Conservation (phyloP, 1,140 invertebrate species). For the Pseudachorutes palmiensis region DNA sequence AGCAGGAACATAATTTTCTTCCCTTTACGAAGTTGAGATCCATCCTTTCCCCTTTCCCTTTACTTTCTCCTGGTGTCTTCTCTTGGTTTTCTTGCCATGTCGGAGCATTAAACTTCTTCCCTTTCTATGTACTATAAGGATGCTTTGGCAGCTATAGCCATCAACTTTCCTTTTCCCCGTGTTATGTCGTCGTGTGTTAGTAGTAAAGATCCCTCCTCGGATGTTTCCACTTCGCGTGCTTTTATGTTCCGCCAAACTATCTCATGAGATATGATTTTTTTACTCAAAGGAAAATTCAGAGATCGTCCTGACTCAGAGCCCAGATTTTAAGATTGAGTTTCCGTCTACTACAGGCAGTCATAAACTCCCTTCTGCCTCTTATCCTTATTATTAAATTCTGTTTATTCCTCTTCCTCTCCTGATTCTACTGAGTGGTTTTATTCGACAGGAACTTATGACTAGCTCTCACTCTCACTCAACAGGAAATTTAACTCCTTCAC, state of each 20-base stretch:
- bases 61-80: constrained; percentile 1
- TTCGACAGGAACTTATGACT: no score
- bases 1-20: background rate
- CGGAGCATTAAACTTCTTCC: background rate
- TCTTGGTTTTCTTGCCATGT: background rate
- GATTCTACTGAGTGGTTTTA: no score
- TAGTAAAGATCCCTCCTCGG: background rate
- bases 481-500: no score
- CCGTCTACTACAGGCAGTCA: no score
- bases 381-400: background rate
- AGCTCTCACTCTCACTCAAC: no score
- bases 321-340: constrained; percentile 4
- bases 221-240: background rate
- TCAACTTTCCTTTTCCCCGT: background rate
- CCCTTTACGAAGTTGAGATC: background rate
- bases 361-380: background rate
- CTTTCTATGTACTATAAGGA: no score
- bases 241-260: constrained; percentile 11
- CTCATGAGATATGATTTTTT: background rate
- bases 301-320: background rate
- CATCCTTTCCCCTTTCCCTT: background rate
- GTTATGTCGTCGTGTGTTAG: background rate
- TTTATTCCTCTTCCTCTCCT: no score
- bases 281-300: background rate
- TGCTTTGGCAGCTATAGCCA: background rate